These are phyloP conservation scores for Musca vetustissima DNA, from an alignment of 1,140 invertebrate genomes.

Conservation along the genomic window DNA sequence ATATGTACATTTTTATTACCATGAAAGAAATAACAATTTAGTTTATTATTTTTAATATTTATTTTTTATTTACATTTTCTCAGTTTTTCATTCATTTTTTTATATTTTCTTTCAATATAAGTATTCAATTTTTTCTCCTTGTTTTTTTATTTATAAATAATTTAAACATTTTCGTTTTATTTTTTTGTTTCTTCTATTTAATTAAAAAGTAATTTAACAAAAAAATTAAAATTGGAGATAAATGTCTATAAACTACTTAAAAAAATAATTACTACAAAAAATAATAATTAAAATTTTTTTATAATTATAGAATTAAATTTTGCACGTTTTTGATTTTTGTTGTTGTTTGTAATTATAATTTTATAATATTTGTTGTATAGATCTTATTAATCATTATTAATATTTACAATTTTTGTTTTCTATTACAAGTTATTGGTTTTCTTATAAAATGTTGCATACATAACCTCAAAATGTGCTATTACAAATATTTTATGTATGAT, in stretches of 20 bases:
- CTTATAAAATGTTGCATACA: background rate
- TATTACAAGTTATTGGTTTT: background rate
- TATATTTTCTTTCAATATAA: background rate
- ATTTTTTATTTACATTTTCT: background rate
- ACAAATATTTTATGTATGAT: too few species aligned
- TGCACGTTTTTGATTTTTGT: conserved; percentile 7
- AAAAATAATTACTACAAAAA: conserved; percentile 13
- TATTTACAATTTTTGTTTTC: background rate
- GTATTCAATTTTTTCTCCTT: background rate
- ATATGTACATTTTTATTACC: too few species aligned
- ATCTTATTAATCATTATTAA: background rate
- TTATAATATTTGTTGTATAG: background rate
- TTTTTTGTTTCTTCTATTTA: background rate
- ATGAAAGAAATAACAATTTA: too few species aligned
- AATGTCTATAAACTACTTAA: conserved; percentile 18
- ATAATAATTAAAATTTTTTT: too few species aligned
- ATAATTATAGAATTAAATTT: background rate
- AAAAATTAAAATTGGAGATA: background rate
- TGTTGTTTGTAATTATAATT: background rate
- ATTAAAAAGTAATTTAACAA: conserved; percentile 12
- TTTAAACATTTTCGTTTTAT: background rate
- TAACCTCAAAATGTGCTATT: too few species aligned
- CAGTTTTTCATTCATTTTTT: background rate
- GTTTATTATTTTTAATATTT: too few species aligned
- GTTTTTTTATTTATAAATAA: conserved; percentile 7